Percentiles rank a stretch among this genome's conserved stretches.
Evolutionary conservation across 2,888 invertebrate genomes (phyloP).

Genomic region (Carpatolechia fugitivella): DNA sequence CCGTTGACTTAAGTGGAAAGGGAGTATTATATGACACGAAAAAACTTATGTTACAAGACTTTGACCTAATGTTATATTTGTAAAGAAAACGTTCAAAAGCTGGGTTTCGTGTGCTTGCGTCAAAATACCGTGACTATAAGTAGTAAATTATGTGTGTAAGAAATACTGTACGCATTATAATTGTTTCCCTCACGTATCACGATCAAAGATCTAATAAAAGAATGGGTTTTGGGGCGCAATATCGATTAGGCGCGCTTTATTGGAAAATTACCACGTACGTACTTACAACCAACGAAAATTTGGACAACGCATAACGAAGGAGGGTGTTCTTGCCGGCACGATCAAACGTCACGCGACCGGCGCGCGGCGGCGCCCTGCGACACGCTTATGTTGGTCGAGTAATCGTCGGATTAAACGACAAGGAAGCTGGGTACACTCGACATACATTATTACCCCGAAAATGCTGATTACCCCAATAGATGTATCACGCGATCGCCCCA

Average conservation of each 20-base stretch:
- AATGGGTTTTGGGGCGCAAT: not conserved
- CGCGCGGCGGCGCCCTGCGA: not conserved
- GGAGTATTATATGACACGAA: no score
- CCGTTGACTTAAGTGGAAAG: no score
- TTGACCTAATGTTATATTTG: no score
- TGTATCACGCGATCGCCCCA: not conserved
- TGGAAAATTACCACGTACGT: not conserved
- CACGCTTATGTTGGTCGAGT: no score
- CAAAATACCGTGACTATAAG: not conserved
- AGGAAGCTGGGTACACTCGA: no score
- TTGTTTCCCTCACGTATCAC: not conserved
- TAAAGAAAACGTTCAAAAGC: no score
- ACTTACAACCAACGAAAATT: not conserved
- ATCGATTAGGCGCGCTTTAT: not conserved
- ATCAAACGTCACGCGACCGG: not conserved
- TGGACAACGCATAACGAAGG: not conserved
- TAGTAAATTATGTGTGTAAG: not conserved
- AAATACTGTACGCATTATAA: not conserved
- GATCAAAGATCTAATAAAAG: not conserved
- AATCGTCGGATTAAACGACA: no score
- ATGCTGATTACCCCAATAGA: not conserved
- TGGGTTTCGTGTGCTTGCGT: not conserved
- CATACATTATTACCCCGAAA: no score
- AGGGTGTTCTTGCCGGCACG: not conserved
- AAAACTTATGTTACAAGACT: no score